A percentile compares a stretch with the other conserved stretches of the same genome.
These are phyloP conservation scores for Itoplectis maculator DNA, from an alignment of 2,888 invertebrate species.

Conservation along the genomic window DNA sequence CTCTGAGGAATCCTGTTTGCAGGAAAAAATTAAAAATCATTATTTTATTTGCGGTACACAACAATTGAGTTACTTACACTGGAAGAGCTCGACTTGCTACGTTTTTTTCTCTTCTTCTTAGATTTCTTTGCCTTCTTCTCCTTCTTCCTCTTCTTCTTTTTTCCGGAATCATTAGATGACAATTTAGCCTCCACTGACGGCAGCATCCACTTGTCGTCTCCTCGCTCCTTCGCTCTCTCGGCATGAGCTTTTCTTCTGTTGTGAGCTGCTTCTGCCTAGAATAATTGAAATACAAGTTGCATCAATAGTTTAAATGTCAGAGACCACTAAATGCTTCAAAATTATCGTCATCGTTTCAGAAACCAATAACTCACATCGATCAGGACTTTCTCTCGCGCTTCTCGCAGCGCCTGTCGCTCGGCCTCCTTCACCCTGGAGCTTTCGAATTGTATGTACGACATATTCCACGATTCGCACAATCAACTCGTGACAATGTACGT, in stretches of 20 bases:
- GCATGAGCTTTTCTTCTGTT: slow-evolving; percentile 66
- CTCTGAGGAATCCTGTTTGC: slow-evolving; percentile 69
- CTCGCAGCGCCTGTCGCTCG: slow-evolving; percentile 72
- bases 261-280: slow-evolving; percentile 74
- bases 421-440: slow-evolving; percentile 76
- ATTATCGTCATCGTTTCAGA: too few species aligned
- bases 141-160: slow-evolving; percentile 71
- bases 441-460: slow-evolving; percentile 76
- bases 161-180: slow-evolving; percentile 50
- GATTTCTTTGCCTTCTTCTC: slow-evolving; percentile 69
- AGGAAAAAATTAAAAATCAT: not conserved
- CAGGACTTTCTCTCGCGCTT: slow-evolving; percentile 75
- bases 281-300: not conserved
- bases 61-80: slow-evolving; percentile 65
- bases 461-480: slow-evolving; percentile 30
- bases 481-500: too few species aligned
- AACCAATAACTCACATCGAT: slow-evolving; percentile 68
- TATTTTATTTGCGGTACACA: not conserved
- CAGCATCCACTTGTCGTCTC: slow-evolving; percentile 84
- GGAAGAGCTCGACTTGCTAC: slow-evolving; percentile 58
- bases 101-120: slow-evolving; percentile 70
- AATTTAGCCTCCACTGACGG: slow-evolving; percentile 81
- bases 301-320: not conserved
- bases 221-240: slow-evolving; percentile 73
- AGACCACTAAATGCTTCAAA: too few species aligned